Conservation (phyloP, 2,888 invertebrate genomes). For the Pristionchus fissidentatus region DNA sequence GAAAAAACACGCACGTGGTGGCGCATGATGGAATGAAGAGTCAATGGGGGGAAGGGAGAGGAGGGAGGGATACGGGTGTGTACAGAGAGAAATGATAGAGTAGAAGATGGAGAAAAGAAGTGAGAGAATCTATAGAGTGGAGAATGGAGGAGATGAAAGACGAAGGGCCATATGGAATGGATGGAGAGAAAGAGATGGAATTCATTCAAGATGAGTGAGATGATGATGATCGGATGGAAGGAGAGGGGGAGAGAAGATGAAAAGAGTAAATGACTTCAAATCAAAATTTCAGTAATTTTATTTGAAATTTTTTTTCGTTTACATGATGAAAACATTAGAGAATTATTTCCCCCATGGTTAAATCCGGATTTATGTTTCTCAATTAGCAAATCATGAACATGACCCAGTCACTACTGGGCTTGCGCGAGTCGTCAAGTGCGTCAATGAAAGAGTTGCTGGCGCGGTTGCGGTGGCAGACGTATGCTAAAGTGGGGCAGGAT, state of each 20-base stretch:
- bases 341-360: too few relatives aligned
- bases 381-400: too few relatives aligned
- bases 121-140: too few relatives aligned
- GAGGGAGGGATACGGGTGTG: background rate
- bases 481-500: background rate
- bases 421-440: background rate
- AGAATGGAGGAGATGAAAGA: background rate
- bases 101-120: background rate
- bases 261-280: background rate
- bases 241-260: background rate
- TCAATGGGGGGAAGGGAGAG: slow-evolving; percentile 22
- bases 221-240: background rate
- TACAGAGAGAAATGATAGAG: background rate
- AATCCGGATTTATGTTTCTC: too few relatives aligned
- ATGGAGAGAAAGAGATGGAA: too few relatives aligned
- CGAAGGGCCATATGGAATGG: slow-evolving; percentile 21
- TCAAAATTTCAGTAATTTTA: background rate
- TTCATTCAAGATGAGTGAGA: slow-evolving; percentile 30
- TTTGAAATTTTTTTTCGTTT: too few relatives aligned
- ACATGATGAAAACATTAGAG: too few relatives aligned
- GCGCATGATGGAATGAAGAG: slow-evolving; percentile 48
- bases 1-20: background rate
- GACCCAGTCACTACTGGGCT: too few relatives aligned
- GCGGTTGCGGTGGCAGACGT: background rate
- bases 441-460: background rate